Evolutionary conservation across 2,888 invertebrate genomes (phyloP).

Genomic region (Choreutis nemorana): DNA sequence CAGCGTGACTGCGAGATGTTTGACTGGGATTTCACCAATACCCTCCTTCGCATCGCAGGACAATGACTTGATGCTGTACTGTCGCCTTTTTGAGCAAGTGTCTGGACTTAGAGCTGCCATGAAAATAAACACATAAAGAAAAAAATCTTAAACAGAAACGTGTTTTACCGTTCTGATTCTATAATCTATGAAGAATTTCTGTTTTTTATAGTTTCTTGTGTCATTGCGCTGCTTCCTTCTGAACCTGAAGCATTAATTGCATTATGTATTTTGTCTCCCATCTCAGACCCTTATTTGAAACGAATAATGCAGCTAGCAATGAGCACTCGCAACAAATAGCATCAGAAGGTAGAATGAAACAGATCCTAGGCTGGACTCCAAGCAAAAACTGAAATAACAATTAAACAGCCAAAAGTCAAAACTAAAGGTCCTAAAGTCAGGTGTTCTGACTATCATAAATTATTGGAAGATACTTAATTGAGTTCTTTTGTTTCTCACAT

Average conservation of each 20-base stretch:
- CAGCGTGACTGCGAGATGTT: constrained; percentile 37
- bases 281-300: too few species aligned
- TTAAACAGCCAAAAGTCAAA: too few species aligned
- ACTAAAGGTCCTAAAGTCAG: too few species aligned
- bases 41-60: constrained; percentile 26
- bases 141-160: too few species aligned
- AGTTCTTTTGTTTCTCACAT: constrained; percentile 24
- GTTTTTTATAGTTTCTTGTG: neutral
- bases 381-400: too few species aligned
- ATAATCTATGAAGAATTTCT: neutral
- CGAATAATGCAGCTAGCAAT: too few species aligned
- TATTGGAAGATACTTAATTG: too few species aligned
- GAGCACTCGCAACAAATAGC: too few species aligned
- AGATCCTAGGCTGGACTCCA: too few species aligned
- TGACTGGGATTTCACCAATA: constrained; percentile 32
- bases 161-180: neutral
- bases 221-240: neutral
- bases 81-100: constrained; percentile 18
- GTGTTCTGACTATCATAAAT: too few species aligned
- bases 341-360: too few species aligned
- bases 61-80: constrained; percentile 22
- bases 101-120: constrained; percentile 31
- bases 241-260: neutral
- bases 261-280: too few species aligned
- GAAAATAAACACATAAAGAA: neutral